These are phyloP conservation scores for Dermochelys coriacea DNA, from an alignment of 2,797 vertebrate genomes.

Conservation along the genomic window DNA sequence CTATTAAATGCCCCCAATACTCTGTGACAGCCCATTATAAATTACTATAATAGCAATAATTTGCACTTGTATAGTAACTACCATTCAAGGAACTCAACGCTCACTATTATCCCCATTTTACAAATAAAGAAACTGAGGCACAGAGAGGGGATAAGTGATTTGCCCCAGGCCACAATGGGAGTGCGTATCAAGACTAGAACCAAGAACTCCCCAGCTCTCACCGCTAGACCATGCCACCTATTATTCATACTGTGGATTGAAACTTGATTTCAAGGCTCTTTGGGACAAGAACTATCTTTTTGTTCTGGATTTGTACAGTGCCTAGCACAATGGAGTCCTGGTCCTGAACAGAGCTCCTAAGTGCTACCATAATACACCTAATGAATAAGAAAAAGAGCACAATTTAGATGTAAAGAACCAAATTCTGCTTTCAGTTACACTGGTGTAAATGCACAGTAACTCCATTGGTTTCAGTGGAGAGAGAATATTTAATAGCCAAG, in stretches of 20 bases:
- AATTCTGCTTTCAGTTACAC: fast-evolving
- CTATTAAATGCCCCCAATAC: not conserved
- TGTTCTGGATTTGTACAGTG: not conserved
- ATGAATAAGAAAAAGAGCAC: not conserved
- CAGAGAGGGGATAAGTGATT: not conserved
- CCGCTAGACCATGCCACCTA: not conserved
- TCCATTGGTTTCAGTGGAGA: not conserved
- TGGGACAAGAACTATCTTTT: not conserved
- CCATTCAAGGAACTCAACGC: not conserved
- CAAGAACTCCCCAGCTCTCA: not conserved
- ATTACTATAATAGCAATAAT: not conserved
- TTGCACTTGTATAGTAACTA: not conserved
- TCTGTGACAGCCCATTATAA: not conserved
- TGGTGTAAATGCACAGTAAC: fast-evolving
- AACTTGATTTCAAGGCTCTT: not conserved
- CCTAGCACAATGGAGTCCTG: not conserved
- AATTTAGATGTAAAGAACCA: fast-evolving
- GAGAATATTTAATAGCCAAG: not conserved
- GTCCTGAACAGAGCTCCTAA: not conserved
- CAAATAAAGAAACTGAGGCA: not conserved
- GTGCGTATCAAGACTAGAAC: not conserved
- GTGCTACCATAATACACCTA: not conserved
- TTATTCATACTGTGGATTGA: not conserved
- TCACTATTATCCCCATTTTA: not conserved
- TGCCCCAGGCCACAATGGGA: not conserved